Evolutionary conservation across 1,140 invertebrate species (phyloP).

Genomic region (Diploscapter pachys): DNA sequence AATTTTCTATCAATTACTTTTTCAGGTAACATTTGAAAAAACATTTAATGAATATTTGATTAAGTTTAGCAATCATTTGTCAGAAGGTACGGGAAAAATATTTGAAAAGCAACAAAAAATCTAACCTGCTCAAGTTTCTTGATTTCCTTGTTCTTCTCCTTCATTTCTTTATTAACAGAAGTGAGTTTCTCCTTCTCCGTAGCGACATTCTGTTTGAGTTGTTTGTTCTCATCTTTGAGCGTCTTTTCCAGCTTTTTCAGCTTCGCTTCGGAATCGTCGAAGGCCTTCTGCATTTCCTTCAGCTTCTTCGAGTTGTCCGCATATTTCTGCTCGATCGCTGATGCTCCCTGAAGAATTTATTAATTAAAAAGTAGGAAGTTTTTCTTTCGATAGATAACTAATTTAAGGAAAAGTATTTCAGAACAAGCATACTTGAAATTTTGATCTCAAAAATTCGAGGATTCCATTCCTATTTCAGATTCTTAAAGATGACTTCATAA

Average conservation of each 20-base stretch:
- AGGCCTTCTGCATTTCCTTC: constrained; percentile 5
- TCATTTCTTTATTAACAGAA: background rate
- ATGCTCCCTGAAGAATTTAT: too few species aligned
- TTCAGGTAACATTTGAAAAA: background rate
- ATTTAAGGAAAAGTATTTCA: too few species aligned
- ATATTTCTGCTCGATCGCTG: too few species aligned
- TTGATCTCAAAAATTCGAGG: too few species aligned
- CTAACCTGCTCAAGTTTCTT: background rate
- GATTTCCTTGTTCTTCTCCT: constrained; percentile 19
- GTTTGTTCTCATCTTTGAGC: background rate
- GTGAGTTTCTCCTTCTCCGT: constrained; percentile 2
- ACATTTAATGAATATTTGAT: background rate
- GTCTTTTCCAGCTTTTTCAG: constrained; percentile 8
- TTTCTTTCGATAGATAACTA: too few species aligned
- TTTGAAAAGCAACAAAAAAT: background rate
- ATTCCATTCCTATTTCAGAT: too few species aligned
- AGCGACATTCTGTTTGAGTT: constrained; percentile 3
- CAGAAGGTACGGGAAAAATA: background rate
- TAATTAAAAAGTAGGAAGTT: too few species aligned
- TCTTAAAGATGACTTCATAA: too few species aligned
- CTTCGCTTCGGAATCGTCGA: constrained; percentile 4
- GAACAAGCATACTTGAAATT: too few species aligned
- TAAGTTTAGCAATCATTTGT: background rate
- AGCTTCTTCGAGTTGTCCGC: constrained; percentile 4
- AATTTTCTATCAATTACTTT: too few species aligned